Percentiles rank a stretch among this genome's conserved stretches.
These are phyloP conservation scores for Hypsopygia costalis DNA, from an alignment of 2,888 invertebrate genomes.

Conservation along the genomic window DNA sequence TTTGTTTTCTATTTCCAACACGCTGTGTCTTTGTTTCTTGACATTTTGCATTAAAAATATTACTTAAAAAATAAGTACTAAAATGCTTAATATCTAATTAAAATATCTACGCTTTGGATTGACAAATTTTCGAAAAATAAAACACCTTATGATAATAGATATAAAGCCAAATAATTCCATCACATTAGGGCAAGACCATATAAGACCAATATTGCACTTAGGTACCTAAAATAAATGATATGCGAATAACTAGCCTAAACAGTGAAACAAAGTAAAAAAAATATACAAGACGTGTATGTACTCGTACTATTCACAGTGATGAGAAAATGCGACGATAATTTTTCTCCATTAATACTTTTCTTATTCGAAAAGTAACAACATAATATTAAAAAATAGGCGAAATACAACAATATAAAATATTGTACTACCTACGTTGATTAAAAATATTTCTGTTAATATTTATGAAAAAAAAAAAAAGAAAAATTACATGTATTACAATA, in stretches of 20 bases:
- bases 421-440: no score
- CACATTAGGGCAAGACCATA: slow-evolving; percentile 55
- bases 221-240: slow-evolving; percentile 52
- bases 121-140: slow-evolving; percentile 11
- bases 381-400: no score
- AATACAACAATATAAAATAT: no score
- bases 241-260: slow-evolving; percentile 51
- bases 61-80: slow-evolving; percentile 10
- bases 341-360: no score
- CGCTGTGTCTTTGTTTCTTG: no score
- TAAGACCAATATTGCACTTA: slow-evolving; percentile 61
- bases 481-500: no score
- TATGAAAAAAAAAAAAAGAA: no score
- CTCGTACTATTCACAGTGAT: no score
- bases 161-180: slow-evolving; percentile 25
- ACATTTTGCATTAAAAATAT: background rate
- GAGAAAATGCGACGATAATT: no score
- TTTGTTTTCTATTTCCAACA: no score
- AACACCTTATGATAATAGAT: slow-evolving; percentile 10
- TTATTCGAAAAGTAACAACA: no score
- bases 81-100: slow-evolving; percentile 12
- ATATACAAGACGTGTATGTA: background rate
- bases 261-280: slow-evolving; percentile 17
- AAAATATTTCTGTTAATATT: no score
- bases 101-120: slow-evolving; percentile 20